These are phyloP conservation scores for Leucoma salicis DNA, from an alignment of 2,888 invertebrate species.

Conservation along the genomic window DNA sequence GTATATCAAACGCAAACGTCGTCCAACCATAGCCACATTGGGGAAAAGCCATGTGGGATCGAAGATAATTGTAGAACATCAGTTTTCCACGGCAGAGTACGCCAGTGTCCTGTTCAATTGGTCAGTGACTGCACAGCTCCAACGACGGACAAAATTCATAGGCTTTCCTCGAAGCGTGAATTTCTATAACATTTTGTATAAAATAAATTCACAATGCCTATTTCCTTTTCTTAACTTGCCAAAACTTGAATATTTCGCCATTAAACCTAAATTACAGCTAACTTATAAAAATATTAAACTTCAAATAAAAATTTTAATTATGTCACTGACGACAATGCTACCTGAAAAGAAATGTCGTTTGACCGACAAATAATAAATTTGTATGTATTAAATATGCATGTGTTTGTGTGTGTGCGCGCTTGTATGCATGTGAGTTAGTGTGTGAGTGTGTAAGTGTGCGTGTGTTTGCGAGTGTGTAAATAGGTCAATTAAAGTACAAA, in stretches of 20 bases:
- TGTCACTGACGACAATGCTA: constrained; percentile 43
- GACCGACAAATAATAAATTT: constrained; percentile 47
- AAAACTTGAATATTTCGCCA: constrained; percentile 46
- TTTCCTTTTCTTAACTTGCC: constrained; percentile 31
- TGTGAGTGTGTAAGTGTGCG: background rate
- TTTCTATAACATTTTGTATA: constrained; percentile 81
- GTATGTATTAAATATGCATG: background rate
- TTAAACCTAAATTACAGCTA: constrained; percentile 53
- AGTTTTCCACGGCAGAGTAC: constrained; percentile 45
- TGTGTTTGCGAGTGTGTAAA: constrained; percentile 12
- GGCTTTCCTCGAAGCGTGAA: constrained; percentile 79
- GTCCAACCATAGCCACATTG: constrained; percentile 31
- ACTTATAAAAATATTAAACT: constrained; percentile 52
- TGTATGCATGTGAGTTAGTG: constrained; percentile 9
- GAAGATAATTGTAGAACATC: constrained; percentile 44
- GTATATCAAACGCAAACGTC: constrained; percentile 5
- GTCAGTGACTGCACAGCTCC: constrained; percentile 65
- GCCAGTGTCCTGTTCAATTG: constrained; percentile 46
- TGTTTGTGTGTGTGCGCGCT: constrained; percentile 16
- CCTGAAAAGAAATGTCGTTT: constrained; percentile 65
- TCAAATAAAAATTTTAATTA: constrained; percentile 39
- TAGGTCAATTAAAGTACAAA: no score
- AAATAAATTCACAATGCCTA: constrained; percentile 64
- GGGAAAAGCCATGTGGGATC: constrained; percentile 36
- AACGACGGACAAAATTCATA: constrained; percentile 72